Evolutionary conservation across 1,140 invertebrate genomes (phyloP).

Genomic region (Doryteuthis pealeii): DNA sequence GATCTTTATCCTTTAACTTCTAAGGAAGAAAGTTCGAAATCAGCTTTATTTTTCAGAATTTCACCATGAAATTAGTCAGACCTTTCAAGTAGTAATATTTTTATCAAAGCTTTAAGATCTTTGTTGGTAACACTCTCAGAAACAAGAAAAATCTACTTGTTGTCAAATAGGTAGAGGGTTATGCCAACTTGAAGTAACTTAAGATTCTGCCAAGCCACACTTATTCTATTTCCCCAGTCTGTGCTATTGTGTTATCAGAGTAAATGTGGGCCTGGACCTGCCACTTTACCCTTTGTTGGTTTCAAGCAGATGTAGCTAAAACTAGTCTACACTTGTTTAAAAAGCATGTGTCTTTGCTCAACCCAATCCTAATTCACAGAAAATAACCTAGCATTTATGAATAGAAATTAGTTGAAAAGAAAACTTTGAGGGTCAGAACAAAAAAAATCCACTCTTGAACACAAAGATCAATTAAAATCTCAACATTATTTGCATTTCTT

Average conservation of each 20-base stretch:
- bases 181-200: slow-evolving; percentile 1
- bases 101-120: no score
- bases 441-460: background rate
- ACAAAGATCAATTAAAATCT: slow-evolving; percentile 10
- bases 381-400: background rate
- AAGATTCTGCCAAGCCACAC: slow-evolving; percentile 2
- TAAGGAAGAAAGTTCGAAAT: no score
- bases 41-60: no score
- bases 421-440: background rate
- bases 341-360: background rate
- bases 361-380: background rate
- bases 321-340: slow-evolving; percentile 12
- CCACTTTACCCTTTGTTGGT: slow-evolving; percentile 12
- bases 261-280: slow-evolving; percentile 12
- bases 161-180: background rate
- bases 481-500: background rate
- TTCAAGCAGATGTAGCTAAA: slow-evolving; percentile 13
- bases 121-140: no score
- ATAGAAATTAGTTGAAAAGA: background rate
- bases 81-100: no score
- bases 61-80: no score
- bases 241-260: slow-evolving; percentile 13
- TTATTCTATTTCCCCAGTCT: background rate
- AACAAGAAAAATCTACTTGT: no score
- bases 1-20: no score